Evolutionary conservation across 2,797 vertebrate species (phyloP).

Genomic region (Protosalanx chinensis): DNA sequence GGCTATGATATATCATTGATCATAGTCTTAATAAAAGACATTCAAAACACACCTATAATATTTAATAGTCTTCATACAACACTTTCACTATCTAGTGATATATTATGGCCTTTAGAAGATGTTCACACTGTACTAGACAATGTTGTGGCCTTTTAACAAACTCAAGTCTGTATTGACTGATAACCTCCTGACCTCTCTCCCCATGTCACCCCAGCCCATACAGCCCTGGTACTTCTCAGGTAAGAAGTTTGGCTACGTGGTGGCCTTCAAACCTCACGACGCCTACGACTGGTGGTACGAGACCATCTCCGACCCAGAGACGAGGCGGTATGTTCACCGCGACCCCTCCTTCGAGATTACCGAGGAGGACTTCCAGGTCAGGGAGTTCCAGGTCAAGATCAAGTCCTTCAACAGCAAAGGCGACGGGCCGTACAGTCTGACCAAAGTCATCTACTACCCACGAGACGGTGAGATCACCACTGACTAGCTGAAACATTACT

Average conservation of each 20-base stretch:
- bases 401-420: conserved; percentile 93
- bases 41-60: too few relatives aligned
- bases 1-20: background rate
- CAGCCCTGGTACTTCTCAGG: conserved; percentile 91
- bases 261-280: conserved; percentile 91
- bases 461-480: conserved; percentile 73
- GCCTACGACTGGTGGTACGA: conserved; percentile 89
- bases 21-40: too few relatives aligned
- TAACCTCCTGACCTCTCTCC: background rate
- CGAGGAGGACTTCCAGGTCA: conserved; percentile 75
- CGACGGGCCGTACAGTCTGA: conserved; percentile 89
- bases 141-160: too few relatives aligned
- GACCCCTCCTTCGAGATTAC: conserved; percentile 73
- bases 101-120: background rate
- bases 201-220: conserved; percentile 75
- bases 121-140: background rate
- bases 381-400: conserved; percentile 93
- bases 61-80: too few relatives aligned
- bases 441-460: conserved; percentile 86
- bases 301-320: conserved; percentile 91
- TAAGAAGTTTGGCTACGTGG: conserved; percentile 92
- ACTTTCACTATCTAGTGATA: too few relatives aligned
- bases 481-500: background rate
- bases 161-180: background rate
- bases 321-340: conserved; percentile 84